Conservation (phyloP, 2,113 vertebrate genomes). For the Apeltes quadracus region DNA sequence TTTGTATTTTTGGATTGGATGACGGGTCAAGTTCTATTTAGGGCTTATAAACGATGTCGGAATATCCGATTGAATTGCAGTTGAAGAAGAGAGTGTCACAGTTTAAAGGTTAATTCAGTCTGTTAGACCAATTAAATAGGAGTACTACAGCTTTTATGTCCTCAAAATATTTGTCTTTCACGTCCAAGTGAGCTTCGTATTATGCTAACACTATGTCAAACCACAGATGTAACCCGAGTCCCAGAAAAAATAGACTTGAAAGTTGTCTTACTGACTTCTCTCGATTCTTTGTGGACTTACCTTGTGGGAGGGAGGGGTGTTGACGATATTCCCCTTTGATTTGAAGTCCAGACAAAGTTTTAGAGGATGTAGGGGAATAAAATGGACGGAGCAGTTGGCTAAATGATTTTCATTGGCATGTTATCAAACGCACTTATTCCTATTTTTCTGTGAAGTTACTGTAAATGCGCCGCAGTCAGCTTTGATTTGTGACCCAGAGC, state of each 20-base stretch:
- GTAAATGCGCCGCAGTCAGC: conserved; percentile 4
- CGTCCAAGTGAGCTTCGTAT: conserved; percentile 24
- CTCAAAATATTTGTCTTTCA: conserved; percentile 36
- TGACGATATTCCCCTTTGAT: not conserved
- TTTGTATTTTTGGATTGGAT: conserved; percentile 47
- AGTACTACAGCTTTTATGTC: not conserved
- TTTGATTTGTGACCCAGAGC: conserved; percentile 24
- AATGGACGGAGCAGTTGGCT: not conserved
- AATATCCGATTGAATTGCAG: conserved; percentile 29
- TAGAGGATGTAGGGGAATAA: conserved; percentile 2
- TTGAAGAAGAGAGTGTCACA: not conserved
- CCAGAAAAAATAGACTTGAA: conserved; percentile 19
- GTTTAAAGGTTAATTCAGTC: not conserved
- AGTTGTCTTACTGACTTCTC: conserved; percentile 26
- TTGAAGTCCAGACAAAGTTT: conserved; percentile 10
- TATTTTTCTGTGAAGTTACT: conserved; percentile 19
- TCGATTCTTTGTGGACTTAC: conserved; percentile 1
- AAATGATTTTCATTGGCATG: not conserved
- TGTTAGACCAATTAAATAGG: conserved; percentile 9
- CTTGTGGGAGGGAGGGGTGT: conserved; percentile 1
- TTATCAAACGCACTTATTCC: not conserved
- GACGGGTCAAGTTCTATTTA: conserved; percentile 40
- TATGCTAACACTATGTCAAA: conserved; percentile 31
- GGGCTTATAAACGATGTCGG: conserved; percentile 39
- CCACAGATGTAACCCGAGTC: conserved; percentile 33